Evolutionary conservation across 2,888 invertebrate species (phyloP).

Genomic region (Tachystola acroxantha): DNA sequence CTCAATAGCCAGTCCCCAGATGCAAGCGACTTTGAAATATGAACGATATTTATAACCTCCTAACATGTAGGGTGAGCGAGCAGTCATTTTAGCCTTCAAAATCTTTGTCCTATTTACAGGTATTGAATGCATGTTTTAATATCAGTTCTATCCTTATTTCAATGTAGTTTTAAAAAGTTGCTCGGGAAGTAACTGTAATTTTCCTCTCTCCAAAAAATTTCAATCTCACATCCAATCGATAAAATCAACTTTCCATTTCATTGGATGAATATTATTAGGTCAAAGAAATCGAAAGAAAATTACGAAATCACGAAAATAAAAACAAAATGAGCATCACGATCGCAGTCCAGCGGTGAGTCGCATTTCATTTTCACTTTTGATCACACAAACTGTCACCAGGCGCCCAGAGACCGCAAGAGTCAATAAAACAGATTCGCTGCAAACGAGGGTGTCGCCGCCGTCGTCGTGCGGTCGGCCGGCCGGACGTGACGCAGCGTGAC

Average conservation of each 20-base stretch:
- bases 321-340: constrained; percentile 1
- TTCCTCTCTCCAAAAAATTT: too few relatives aligned
- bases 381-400: constrained; percentile 61
- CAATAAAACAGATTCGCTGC: constrained; percentile 62
- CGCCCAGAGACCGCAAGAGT: constrained; percentile 68
- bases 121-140: too few relatives aligned
- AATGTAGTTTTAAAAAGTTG: too few relatives aligned
- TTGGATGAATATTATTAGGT: too few relatives aligned
- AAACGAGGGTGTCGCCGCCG: constrained; percentile 52
- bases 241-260: too few relatives aligned
- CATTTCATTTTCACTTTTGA: constrained; percentile 56
- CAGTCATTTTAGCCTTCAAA: constrained; percentile 23
- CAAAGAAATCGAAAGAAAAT: too few relatives aligned
- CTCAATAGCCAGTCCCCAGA: constrained; percentile 71
- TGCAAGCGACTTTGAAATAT: constrained; percentile 77
- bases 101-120: constrained; percentile 6
- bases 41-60: constrained; percentile 67
- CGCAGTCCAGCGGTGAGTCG: constrained; percentile 1
- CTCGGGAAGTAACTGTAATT: too few relatives aligned
- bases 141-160: too few relatives aligned
- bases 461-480: constrained; percentile 33
- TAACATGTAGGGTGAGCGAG: constrained; percentile 29
- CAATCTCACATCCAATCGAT: too few relatives aligned
- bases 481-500: constrained; percentile 72
- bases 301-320: constrained; percentile 1